These are phyloP conservation scores for Aphidoletes aphidimyza DNA, from an alignment of 2,888 invertebrate genomes.

Conservation along the genomic window DNA sequence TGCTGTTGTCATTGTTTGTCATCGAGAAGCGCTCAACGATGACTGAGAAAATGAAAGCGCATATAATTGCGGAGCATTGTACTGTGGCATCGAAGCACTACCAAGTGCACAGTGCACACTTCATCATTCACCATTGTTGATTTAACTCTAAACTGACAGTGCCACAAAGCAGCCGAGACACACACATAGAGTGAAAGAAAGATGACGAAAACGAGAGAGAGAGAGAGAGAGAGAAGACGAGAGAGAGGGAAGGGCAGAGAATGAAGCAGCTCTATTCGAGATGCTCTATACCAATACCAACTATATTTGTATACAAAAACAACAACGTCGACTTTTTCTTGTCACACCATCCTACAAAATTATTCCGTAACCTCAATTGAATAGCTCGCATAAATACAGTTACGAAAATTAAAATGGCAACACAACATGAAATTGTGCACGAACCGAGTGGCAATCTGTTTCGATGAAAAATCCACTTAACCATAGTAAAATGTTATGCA, in stretches of 20 bases:
- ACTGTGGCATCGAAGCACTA: background rate
- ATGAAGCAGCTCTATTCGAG: too few relatives aligned
- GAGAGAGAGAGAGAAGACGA: too few relatives aligned
- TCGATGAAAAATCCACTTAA: constrained; percentile 40
- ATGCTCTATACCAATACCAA: too few relatives aligned
- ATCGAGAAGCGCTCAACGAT: background rate
- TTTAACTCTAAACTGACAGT: background rate
- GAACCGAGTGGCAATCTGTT: background rate
- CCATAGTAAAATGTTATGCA: background rate
- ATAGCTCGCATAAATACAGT: constrained; percentile 3
- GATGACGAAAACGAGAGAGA: too few relatives aligned
- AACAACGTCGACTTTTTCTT: background rate
- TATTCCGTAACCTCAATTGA: background rate
- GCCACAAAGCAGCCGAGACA: constrained; percentile 6
- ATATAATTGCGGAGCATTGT: constrained; percentile 14
- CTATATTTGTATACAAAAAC: too few relatives aligned
- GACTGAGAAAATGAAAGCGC: background rate
- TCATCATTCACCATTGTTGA: background rate
- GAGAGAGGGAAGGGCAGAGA: too few relatives aligned
- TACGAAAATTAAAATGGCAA: background rate
- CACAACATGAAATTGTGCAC: background rate
- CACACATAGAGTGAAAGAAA: too few relatives aligned
- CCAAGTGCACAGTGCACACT: background rate
- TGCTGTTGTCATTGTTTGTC: constrained; percentile 28
- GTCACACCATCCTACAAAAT: background rate